Base-by-base conservation (phyloP, 2,113 vertebrate species). In the Penelope pileata region DNA sequence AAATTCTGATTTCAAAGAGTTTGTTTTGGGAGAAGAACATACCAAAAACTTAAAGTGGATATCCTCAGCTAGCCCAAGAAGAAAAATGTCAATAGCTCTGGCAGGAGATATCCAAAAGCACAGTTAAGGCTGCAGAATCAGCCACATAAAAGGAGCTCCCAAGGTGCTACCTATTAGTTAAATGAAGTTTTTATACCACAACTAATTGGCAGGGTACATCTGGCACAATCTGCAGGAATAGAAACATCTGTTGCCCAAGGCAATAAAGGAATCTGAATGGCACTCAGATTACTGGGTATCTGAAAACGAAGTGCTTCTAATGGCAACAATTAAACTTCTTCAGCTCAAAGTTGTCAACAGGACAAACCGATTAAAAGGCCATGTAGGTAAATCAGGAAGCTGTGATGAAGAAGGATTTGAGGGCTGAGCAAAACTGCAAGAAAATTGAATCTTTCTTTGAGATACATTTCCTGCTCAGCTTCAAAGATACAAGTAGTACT, bases 221-320 rank as follows among this genome's bases (percentile, higher is more conserved):
- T 83, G 79, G 76, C 64, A 66, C 22, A 56, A 51, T 66, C 63
- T 63, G 67, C 69, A 77, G 50, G 72, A 95, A 91, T 48, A 43
- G 43, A 96, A 96, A 90, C 76, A 91, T 74, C 78, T 92, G 85
- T 63, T 95, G 84, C 54, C 66, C 88, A 92, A 83, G 59, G 82
- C 3, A 40, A 91, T 72, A 80, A 91, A 95, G 90, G 74, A 92
- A 66, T 51, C 76, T 81, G 72, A 13, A 95, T 36, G 42, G 53
- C 87, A 96, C 68, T 93, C 83, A 70, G 72, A 63, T 83, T 91
- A 94, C 75, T 69, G 50, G 56, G 59, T 34, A 91, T 50, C 45
- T 86, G 50, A 62, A 88, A 86, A 10, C 24, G 45, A 79, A 91
- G 47, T 8, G 54, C 59, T 88, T 51, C 72, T 91, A 88, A 86